Evolutionary conservation across 2,797 vertebrate genomes (phyloP).

Genomic region (Mormyrops boulengeri): DNA sequence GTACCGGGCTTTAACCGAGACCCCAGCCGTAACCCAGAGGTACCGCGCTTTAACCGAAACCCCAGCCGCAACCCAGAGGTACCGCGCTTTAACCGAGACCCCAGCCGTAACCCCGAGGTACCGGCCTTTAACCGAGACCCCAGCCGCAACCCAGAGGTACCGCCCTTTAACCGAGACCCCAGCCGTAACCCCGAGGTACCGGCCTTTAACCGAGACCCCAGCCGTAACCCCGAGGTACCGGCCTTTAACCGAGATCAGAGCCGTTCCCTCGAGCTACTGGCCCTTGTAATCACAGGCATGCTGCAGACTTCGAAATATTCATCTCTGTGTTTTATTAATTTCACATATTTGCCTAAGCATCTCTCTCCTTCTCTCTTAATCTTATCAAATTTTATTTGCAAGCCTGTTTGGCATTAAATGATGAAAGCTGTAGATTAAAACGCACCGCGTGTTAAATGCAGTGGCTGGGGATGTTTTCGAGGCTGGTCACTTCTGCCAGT

Average conservation of each 20-base stretch:
- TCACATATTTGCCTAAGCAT: conserved; percentile 24
- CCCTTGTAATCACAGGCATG: conserved; percentile 52
- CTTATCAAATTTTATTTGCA: background rate
- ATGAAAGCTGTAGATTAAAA: background rate
- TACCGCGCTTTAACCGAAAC: too few species aligned
- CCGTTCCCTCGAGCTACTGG: conserved; percentile 52
- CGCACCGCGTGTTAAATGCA: background rate
- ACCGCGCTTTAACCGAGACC: too few species aligned
- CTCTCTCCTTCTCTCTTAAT: background rate
- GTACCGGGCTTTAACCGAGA: conserved; percentile 49
- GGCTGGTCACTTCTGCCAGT: background rate
- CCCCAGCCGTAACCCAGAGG: too few species aligned
- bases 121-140: too few species aligned
- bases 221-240: too few species aligned
- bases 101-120: too few species aligned
- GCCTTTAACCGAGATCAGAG: background rate
- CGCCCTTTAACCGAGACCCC: too few species aligned
- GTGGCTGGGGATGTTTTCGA: too few species aligned
- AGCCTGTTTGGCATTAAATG: background rate
- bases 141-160: too few species aligned
- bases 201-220: too few species aligned
- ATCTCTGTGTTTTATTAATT: conserved; percentile 43
- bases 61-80: too few species aligned
- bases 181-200: too few species aligned
- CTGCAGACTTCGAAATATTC: conserved; percentile 45